Evolutionary conservation across 2,113 vertebrate species (phyloP).

Genomic region (Oncorhynchus tshawytscha): DNA sequence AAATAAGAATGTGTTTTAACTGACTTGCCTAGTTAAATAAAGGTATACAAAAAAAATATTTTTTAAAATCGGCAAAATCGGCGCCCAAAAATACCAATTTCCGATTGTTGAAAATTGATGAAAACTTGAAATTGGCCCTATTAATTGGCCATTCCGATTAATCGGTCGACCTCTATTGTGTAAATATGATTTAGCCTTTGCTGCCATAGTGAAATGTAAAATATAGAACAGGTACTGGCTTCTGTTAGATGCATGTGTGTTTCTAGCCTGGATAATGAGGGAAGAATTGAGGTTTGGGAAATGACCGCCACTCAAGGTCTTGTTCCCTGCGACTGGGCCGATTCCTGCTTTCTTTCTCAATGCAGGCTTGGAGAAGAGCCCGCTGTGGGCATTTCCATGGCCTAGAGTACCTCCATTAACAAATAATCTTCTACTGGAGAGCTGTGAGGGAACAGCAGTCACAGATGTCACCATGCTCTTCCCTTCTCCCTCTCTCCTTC

Average conservation of each 20-base stretch:
- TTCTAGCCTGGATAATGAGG: constrained; percentile 50
- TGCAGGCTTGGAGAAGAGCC: constrained; percentile 46
- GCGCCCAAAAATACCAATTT: too few species aligned
- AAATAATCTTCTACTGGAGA: constrained; percentile 70
- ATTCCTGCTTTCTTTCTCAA: constrained; percentile 58
- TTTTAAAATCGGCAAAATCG: too few species aligned
- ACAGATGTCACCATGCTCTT: constrained; percentile 58
- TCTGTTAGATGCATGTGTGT: constrained; percentile 17
- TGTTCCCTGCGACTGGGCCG: constrained; percentile 43
- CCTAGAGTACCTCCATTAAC: constrained; percentile 72
- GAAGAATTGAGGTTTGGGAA: constrained; percentile 41
- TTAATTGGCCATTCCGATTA: too few species aligned
- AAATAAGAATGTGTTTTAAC: too few species aligned
- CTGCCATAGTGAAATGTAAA: constrained; percentile 41
- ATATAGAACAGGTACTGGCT: constrained; percentile 31
- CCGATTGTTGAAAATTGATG: too few species aligned
- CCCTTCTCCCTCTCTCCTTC: constrained; percentile 24
- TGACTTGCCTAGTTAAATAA: too few species aligned
- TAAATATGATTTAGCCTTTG: constrained; percentile 31
- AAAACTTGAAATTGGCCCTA: too few species aligned
- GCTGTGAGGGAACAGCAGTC: constrained; percentile 60
- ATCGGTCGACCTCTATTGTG: constrained; percentile 5
- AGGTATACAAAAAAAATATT: too few species aligned
- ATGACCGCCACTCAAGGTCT: constrained; percentile 25
- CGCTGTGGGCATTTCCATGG: constrained; percentile 67